phyloP scores from a whole-genome alignment of 2,797 vertebrate species.

The Gambelia wislizenii region DNA sequence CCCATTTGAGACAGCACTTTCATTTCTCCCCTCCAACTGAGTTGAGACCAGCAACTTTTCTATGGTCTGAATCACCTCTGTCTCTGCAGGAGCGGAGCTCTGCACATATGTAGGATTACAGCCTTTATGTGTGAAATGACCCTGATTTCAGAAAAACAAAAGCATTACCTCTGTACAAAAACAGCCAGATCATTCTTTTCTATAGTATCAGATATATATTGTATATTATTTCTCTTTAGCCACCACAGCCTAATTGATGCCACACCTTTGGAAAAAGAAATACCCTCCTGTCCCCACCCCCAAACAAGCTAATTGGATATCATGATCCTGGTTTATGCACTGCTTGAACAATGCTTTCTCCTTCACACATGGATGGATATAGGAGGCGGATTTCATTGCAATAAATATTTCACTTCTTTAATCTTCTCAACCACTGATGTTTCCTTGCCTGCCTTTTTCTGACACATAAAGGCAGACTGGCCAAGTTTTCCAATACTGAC shows the following conservation, averaged over 20 bases:
- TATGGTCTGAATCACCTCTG: too few species aligned
- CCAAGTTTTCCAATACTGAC: background rate
- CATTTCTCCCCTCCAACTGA: too few species aligned
- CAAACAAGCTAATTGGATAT: background rate
- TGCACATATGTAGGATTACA: too few species aligned
- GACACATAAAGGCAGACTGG: background rate
- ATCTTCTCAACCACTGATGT: background rate
- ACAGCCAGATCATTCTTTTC: background rate
- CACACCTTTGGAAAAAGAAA: background rate
- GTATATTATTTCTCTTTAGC: background rate
- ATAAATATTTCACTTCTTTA: background rate
- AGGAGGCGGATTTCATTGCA: background rate
- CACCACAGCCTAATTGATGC: background rate
- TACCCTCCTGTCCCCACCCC: background rate
- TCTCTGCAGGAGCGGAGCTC: too few species aligned
- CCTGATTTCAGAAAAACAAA: background rate
- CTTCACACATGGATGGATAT: background rate
- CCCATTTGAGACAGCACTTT: too few species aligned
- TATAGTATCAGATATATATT: background rate
- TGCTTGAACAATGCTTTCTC: conserved; percentile 5
- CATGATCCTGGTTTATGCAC: background rate
- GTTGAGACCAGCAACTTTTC: too few species aligned
- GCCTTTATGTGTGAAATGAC: background rate
- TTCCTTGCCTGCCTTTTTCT: background rate
- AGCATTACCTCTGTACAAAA: background rate